Evolutionary conservation across 2,113 vertebrate species (phyloP), one percentile per base, ranked within the genome.

Genomic region (Andinoacara biseriatus): DNA sequence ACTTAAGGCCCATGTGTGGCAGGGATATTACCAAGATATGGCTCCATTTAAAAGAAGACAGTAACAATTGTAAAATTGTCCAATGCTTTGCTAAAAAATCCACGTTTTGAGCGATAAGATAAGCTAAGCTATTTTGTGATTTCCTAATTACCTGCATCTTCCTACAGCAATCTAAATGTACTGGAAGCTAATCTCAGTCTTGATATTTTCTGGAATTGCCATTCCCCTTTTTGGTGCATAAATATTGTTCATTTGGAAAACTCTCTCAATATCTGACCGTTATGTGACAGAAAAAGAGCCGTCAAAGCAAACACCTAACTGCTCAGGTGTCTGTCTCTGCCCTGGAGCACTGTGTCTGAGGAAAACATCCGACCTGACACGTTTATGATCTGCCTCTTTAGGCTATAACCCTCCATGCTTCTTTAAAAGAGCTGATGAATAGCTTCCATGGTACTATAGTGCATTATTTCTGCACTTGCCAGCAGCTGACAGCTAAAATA

Each of bases 361-460:
- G 31, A 77, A 76, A 79, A 76, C 26, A 74, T 78, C 65, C 35
- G 33, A 72, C 35, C 3, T 74, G 82, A 87, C 81, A 65, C 43
- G 61, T 81, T 85, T 84, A 87, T 58, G 74, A 72, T 74, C 24
- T 3, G 60, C 63, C 29, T 86, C 57, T 62, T 77, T 46, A 35
- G 78, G 78, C 43, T 63, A 81, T 31, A 62, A 81, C 54, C 26
- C 1, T 78, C 60, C 2, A 49, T 31, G 82, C 79, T 62, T 80
- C 72, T 58, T 80, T 81, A 52, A 82, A 69, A 69, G 46, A 57
- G 74, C 2, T 56, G 59, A 88, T 90, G 75, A 60, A 86, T 81
- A 78, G 62, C 29, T 52, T 75, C 40, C 7, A 57, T 82, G 56
- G 56, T 84, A 75, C 62, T 59, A 60, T n/a, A 24, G 24, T 67